These are phyloP conservation scores for Drosophila obscura DNA, from an alignment of 1,140 invertebrate genomes.

Conservation along the genomic window DNA sequence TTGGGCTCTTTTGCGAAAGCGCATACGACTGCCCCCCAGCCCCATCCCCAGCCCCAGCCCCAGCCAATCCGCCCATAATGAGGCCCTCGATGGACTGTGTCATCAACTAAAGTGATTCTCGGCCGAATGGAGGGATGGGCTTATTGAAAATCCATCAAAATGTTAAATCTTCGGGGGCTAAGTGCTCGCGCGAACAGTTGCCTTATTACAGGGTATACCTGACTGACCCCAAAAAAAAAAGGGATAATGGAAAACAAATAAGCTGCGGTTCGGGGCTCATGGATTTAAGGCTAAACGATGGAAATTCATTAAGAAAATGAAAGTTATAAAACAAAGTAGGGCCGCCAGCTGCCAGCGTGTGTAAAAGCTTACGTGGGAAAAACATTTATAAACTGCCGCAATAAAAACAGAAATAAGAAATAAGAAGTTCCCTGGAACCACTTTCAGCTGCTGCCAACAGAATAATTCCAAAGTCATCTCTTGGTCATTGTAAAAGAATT, in stretches of 20 bases:
- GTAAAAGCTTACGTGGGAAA: constrained; percentile 17
- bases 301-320: constrained; percentile 40
- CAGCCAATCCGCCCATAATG: constrained; percentile 32
- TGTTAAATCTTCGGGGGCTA: constrained; percentile 31
- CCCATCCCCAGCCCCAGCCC: too few species aligned
- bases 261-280: constrained; percentile 8
- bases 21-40: constrained; percentile 21
- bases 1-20: constrained; percentile 59
- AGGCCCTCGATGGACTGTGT: constrained; percentile 15
- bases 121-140: constrained; percentile 17
- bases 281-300: constrained; percentile 23
- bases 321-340: constrained; percentile 25
- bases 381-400: background rate
- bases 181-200: constrained; percentile 47
- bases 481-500: constrained; percentile 68
- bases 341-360: background rate
- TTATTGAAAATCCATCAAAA: constrained; percentile 73
- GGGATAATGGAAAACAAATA: constrained; percentile 41
- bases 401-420: constrained; percentile 5
- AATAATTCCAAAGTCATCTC: constrained; percentile 68
- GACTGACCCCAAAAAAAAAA: constrained; percentile 33
- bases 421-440: constrained; percentile 16
- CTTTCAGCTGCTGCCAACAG: constrained; percentile 52
- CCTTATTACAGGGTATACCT: constrained; percentile 40
- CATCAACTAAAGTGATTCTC: constrained; percentile 53